These are phyloP conservation scores for Crenuchus spilurus DNA, from an alignment of 2,797 vertebrate species.

Conservation along the genomic window DNA sequence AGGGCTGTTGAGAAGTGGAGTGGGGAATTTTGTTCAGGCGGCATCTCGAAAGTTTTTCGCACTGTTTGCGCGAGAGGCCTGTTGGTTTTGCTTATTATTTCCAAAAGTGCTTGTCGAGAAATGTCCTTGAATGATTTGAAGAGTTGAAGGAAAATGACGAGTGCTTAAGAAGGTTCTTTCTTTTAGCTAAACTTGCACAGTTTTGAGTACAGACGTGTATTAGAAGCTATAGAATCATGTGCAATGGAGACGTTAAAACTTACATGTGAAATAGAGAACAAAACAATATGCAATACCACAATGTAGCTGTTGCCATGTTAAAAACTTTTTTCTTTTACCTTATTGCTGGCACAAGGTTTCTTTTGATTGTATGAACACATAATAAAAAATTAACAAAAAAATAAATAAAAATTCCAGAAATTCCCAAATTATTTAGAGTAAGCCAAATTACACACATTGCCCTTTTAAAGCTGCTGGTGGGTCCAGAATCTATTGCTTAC, in stretches of 20 bases:
- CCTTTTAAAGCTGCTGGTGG: no score
- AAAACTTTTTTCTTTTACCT: no score
- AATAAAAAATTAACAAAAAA: no score
- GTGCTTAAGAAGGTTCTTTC: conserved; percentile 12
- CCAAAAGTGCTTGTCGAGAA: conserved; percentile 18
- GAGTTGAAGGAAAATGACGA: conserved; percentile 11
- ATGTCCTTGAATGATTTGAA: conserved; percentile 24
- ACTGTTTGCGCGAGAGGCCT: conserved; percentile 32
- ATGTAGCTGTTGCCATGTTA: no score
- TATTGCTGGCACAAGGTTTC: no score
- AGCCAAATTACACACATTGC: no score
- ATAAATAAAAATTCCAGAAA: no score
- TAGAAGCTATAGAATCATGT: neutral
- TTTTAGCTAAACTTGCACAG: neutral
- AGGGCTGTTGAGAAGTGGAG: conserved; percentile 49
- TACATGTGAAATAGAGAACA: neutral
- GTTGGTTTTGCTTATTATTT: conserved; percentile 50
- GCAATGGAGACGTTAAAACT: neutral
- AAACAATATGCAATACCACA: neutral
- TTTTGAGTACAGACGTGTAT: neutral
- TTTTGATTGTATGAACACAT: no score
- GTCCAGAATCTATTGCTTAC: no score
- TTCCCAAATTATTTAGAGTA: no score
- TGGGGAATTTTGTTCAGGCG: conserved; percentile 46
- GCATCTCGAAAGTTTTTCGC: conserved; percentile 46